Conservation (phyloP, 2,113 vertebrate genomes). For the Jaculus jaculus region DNA sequence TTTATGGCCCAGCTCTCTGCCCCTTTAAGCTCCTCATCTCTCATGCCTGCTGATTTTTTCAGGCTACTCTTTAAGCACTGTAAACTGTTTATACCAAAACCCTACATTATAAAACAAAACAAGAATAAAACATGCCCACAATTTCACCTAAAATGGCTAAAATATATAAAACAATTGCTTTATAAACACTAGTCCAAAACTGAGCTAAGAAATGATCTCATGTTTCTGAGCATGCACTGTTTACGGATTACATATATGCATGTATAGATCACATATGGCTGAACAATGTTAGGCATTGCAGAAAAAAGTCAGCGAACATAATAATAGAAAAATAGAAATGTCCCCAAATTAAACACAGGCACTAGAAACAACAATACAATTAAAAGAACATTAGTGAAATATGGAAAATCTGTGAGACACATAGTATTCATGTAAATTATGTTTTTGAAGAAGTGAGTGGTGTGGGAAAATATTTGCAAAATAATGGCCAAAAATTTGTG, state of each 20-base stretch:
- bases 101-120: background rate
- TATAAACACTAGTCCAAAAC: background rate
- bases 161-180: background rate
- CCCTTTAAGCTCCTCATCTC: background rate
- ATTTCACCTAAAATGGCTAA: background rate
- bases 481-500: background rate
- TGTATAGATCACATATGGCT: background rate
- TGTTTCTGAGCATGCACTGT: background rate
- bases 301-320: background rate
- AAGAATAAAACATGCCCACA: background rate
- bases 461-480: conserved; percentile 21
- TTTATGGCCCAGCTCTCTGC: background rate
- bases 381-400: background rate
- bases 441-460: background rate
- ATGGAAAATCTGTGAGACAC: background rate
- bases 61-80: background rate
- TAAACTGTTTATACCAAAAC: background rate
- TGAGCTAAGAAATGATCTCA: background rate
- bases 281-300: background rate
- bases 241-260: background rate
- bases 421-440: background rate
- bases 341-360: background rate
- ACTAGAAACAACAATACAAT: background rate
- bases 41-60: background rate
- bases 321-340: background rate